Base-by-base conservation (phyloP, 2,888 invertebrate species). In the Listrodromus nycthemerus region DNA sequence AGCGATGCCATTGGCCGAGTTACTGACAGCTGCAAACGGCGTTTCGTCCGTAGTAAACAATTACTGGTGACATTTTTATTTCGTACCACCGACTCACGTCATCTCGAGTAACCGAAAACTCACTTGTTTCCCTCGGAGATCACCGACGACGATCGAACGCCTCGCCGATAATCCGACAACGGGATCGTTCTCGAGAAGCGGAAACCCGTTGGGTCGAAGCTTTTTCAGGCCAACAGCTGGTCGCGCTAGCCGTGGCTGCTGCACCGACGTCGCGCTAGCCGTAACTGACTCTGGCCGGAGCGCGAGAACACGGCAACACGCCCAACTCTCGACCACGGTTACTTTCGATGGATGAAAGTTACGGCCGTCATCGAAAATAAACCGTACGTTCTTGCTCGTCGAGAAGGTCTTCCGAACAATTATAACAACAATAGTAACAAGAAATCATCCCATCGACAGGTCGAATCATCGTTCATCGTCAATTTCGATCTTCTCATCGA, bases 141-240 rank as follows among this genome's bases (percentile, higher is more conserved):
- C 6, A 19, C 37, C 37, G 16, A 13, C 5, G 1, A 41, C 41
- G 41, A 16, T 3, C 41, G 4, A 16, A 2, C 5, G 10, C n/a
- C 21, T 79, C 37, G 50, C 48, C 48, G 69, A 45, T 19, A 48
- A 10, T 67, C 19, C 41, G 10, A 33, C 1, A 50, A 50, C 52
- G 69, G 21, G 65, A 76, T 78, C 30, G 27, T 69, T 52, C 30
- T 58, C 19, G 45, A 13, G n/a, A 61, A 37, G 19, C 16, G 52
- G 65, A 63, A 70, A 78, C 52, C 16, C 78, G 27, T 58, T 1
- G 70, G 41, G 55, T 77, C 77, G 69, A 81, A 69, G 69, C 80
- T 78, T 76, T 71, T 86, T 19, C 71, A 78, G 69, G 78, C 76
- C 83, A 87, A 87, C 87, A 87, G 87, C 87, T 87, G 87, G 85